A percentile compares a stretch with the other conserved stretches of the same genome.
Conservation (phyloP, 2,797 vertebrate genomes). For the Semaprochilodus insignis region DNA sequence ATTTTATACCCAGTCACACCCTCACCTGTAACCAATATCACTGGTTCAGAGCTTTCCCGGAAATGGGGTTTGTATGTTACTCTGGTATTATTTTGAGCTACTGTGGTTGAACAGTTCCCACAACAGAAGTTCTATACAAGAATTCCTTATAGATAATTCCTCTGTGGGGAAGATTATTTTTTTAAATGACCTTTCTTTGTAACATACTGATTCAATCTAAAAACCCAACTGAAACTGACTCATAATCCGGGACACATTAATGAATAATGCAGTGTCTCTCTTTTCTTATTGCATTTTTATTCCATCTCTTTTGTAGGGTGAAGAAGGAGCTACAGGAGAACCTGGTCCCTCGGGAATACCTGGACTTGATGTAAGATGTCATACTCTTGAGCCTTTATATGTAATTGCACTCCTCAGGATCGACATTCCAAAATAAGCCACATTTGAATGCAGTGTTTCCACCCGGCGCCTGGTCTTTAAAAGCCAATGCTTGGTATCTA, state of each 20-base stretch:
- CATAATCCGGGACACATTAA: no score
- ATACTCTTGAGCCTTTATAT: not conserved
- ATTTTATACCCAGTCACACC: no score
- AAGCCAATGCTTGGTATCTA: constrained; percentile 71
- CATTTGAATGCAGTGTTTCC: not conserved
- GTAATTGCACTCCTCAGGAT: not conserved
- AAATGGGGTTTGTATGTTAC: not conserved
- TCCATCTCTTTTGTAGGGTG: constrained; percentile 68
- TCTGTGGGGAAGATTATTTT: not conserved
- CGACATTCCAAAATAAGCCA: not conserved
- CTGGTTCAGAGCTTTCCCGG: no score
- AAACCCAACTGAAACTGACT: not conserved
- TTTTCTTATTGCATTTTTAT: constrained; percentile 25
- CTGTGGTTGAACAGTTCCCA: not conserved
- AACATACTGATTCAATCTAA: not conserved
- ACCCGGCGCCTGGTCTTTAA: constrained; percentile 64
- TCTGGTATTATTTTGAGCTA: not conserved
- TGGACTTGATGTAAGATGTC: constrained; percentile 73
- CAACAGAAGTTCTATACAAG: not conserved
- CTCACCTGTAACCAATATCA: no score
- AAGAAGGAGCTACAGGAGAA: constrained; percentile 76
- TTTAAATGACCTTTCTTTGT: not conserved
- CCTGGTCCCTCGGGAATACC: constrained; percentile 72
- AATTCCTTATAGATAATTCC: not conserved
- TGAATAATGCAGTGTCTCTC: not conserved